Conservation (phyloP, 2,113 vertebrate genomes). For the Gobiocypris rarus region DNA sequence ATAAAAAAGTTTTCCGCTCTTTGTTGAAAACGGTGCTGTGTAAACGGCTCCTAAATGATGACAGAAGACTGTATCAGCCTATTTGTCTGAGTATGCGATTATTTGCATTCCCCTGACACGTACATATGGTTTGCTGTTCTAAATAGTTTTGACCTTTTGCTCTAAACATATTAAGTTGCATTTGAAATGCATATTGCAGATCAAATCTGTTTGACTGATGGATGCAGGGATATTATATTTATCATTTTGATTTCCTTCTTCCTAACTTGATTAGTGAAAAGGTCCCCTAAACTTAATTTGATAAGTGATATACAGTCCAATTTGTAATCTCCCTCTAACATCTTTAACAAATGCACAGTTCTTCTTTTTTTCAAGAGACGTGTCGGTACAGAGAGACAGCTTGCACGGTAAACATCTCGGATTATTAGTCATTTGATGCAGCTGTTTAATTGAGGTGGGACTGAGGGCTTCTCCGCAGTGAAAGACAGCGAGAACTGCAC, state of each 20-base stretch:
- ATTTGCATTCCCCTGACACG: neutral
- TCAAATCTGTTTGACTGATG: neutral
- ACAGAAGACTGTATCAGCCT: neutral
- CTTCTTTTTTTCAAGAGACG: neutral
- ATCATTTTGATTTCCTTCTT: conserved; percentile 17
- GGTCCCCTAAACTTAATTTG: neutral
- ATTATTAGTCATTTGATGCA: conserved; percentile 44
- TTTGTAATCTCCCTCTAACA: conserved; percentile 1
- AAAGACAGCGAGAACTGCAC: conserved; percentile 37
- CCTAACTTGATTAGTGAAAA: conserved; percentile 16
- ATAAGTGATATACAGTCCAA: conserved; percentile 11
- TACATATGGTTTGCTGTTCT: neutral
- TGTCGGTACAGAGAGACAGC: conserved; percentile 32
- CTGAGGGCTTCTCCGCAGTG: conserved; percentile 11
- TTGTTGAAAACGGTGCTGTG: too few species aligned
- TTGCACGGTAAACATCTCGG: conserved; percentile 40
- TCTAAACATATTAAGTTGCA: conserved; percentile 10
- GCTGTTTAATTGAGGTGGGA: conserved; percentile 45
- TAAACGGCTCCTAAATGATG: neutral
- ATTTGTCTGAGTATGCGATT: neutral
- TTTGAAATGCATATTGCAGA: neutral
- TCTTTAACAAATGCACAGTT: neutral
- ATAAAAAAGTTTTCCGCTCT: too few species aligned
- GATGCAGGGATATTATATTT: neutral
- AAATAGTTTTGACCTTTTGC: conserved; percentile 19